Base-by-base conservation (phyloP, 2,113 vertebrate genomes). In the Myiozetetes cayanensis region DNA sequence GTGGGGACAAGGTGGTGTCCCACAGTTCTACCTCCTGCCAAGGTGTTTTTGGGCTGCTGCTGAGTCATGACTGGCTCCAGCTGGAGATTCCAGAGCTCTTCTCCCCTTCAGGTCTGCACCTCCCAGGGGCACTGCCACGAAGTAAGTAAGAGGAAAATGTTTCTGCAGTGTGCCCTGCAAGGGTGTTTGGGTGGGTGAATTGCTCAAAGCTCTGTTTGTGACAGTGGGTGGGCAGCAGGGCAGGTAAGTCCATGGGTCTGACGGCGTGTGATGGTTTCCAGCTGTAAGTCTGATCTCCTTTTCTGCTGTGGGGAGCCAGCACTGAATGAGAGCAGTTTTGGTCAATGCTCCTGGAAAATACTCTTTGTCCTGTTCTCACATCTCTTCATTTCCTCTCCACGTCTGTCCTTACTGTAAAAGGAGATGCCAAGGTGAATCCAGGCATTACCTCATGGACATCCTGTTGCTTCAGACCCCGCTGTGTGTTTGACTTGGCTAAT, bases 401-500 rank as follows among this genome's bases (percentile, higher is more conserved):
- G 58, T 46, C 55, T 83, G 41, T 82, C 75, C 71, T 67, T 75
- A 14, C 14, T 88, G 66, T 90, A 93, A 95, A 79, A 89, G 67
- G 85, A 93, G 90, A 79, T 75, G 55, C 86, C 83, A 91, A 84
- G 90, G 89, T 95, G 85, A 94, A 91, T 84, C 93, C 90, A 93
- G 77, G 86, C 88, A 92, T 74, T 73, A 73, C 59, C 76, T 91
- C 86, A 78, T 65, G 72, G 77, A 78, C 87, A 86, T 85, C 72
- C 96, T 98, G 97, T 97, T 98, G 98, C 98, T 98, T 94, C 97
- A 98, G 97, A 97, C 93, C 86, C 94, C 28, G 18, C 93, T 70
- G 90, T 97, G 97, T 98, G 96, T 99, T 98, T 97, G 89, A 56
- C 85, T 97, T 97, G 94, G 96, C 83, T 95, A 93, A 96, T 80